Evolutionary conservation across 2,888 invertebrate species (phyloP).

Genomic region (Ennomos erosarius): DNA sequence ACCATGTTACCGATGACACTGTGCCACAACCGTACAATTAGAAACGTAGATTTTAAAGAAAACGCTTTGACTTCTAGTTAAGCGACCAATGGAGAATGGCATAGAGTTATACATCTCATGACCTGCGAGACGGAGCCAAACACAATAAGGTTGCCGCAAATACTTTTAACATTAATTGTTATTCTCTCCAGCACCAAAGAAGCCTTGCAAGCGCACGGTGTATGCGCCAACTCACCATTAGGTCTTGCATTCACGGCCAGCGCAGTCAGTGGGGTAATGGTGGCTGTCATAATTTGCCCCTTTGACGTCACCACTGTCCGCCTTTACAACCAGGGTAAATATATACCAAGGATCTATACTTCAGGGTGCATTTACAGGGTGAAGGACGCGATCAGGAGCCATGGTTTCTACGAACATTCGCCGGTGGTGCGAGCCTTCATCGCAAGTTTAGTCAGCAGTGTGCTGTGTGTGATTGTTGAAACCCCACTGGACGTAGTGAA

Average conservation of each 20-base stretch:
- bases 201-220: conserved; percentile 58
- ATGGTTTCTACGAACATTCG: conserved; percentile 73
- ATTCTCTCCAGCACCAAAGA: conserved; percentile 67
- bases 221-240: conserved; percentile 66
- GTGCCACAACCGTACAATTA: too few relatives aligned
- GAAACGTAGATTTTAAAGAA: too few relatives aligned
- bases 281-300: conserved; percentile 92
- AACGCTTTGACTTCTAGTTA: too few relatives aligned
- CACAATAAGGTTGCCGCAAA: too few relatives aligned
- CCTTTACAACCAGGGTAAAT: conserved; percentile 93
- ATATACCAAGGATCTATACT: too few relatives aligned
- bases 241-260: conserved; percentile 85
- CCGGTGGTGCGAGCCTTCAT: conserved; percentile 88
- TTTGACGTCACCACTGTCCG: conserved; percentile 95
- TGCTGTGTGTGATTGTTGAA: conserved; percentile 90
- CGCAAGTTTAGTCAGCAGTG: conserved; percentile 91
- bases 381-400: conserved; percentile 60
- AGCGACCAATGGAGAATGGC: too few relatives aligned
- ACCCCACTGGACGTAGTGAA: conserved; percentile 95
- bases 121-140: too few relatives aligned
- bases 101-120: too few relatives aligned
- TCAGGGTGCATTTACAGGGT: conserved; percentile 59
- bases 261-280: conserved; percentile 90
- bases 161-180: conserved; percentile 3
- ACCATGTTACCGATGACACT: too few relatives aligned